Percentiles rank a stretch among this genome's conserved stretches.
These are phyloP conservation scores for Cyrtodaria siliqua DNA, from an alignment of 2,888 invertebrate genomes.

Conservation along the genomic window DNA sequence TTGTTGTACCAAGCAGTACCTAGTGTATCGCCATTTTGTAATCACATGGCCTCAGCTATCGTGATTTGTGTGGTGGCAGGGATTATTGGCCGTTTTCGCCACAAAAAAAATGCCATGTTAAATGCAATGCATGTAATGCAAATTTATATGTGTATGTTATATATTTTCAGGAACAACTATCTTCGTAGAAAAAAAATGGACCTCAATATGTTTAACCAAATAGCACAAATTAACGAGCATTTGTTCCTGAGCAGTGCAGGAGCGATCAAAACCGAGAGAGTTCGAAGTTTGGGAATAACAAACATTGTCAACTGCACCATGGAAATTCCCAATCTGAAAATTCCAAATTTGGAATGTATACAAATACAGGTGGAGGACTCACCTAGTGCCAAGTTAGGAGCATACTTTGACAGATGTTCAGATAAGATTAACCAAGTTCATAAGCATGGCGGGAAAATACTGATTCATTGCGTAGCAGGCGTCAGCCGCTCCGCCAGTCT, in stretches of 20 bases:
- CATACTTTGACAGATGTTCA: conserved; percentile 91
- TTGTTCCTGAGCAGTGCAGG: conserved; percentile 94
- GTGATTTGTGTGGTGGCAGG: no score
- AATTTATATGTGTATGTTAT: no score
- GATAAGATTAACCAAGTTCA: conserved; percentile 91
- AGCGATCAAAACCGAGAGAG: conserved; percentile 90
- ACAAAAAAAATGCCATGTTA: no score
- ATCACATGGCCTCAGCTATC: no score
- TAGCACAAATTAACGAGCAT: conserved; percentile 90
- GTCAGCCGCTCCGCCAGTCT: conserved; percentile 94
- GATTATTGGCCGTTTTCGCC: no score
- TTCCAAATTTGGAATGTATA: conserved; percentile 88
- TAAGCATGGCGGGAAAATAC: conserved; percentile 89
- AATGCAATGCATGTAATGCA: no score
- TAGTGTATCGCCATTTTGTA: no score
- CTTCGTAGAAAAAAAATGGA: conserved; percentile 66
- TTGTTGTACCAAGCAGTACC: no score
- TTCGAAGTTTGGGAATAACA: conserved; percentile 90
- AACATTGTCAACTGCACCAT: conserved; percentile 94
- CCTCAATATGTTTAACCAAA: conserved; percentile 81
- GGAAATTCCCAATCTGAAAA: conserved; percentile 90
- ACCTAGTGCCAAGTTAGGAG: conserved; percentile 90
- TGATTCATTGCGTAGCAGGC: conserved; percentile 97
- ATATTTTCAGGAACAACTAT: conserved; percentile 56
- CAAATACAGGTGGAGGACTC: conserved; percentile 92